Percentiles rank a stretch among this genome's conserved stretches.
These are phyloP conservation scores for Brachionus sp. DNA, from an alignment of 1,140 invertebrate species.

Conservation along the genomic window DNA sequence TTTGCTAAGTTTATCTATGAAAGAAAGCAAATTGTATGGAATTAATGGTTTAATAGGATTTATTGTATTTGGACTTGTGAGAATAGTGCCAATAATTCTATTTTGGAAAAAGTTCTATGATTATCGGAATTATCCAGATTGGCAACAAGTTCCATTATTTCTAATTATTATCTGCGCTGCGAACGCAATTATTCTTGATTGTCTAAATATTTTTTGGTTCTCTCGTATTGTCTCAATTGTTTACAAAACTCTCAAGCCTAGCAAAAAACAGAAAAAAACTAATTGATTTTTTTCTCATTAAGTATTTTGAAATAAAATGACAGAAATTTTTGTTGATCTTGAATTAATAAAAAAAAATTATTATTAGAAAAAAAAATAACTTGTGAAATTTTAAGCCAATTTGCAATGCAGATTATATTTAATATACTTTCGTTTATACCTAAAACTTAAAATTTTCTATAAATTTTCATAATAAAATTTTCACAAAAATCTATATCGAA, in stretches of 20 bases:
- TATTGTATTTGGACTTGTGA: background rate
- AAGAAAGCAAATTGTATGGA: background rate
- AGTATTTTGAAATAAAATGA: background rate
- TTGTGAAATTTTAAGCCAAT: background rate
- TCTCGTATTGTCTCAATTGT: background rate
- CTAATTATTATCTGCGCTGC: background rate
- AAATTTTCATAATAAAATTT: conserved; percentile 1
- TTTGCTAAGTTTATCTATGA: background rate
- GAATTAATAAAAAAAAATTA: background rate
- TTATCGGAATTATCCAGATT: background rate
- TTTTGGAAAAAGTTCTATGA: background rate
- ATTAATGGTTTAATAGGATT: background rate
- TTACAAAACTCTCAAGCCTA: background rate
- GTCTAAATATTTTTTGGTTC: conserved; percentile 20
- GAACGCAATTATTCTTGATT: background rate
- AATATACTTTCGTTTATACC: background rate
- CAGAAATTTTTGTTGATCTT: background rate
- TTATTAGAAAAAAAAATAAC: background rate
- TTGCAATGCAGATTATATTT: background rate
- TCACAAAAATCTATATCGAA: background rate
- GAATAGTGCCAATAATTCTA: background rate
- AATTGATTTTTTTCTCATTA: background rate
- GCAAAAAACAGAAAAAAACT: background rate
- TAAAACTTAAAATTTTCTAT: background rate
- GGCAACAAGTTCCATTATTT: background rate